Base-by-base conservation (phyloP, 2,888 invertebrate genomes). In the Celastrina argiolus region DNA sequence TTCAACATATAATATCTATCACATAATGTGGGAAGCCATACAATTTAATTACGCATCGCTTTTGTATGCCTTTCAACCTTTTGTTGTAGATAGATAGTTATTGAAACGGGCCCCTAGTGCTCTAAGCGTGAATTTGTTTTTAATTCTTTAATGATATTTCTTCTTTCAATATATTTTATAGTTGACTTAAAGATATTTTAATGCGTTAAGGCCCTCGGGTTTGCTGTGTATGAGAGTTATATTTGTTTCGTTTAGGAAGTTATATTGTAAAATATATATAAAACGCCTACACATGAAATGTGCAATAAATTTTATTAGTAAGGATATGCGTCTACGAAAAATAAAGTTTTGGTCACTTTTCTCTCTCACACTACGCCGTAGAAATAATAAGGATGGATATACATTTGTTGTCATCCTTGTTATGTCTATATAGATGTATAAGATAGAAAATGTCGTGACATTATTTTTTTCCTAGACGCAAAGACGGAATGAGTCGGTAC, bases 241-340 rank as follows among this genome's bases (percentile, higher is more conserved):
- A 51, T 51, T 22, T 14, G 22, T 51, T 51, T 26, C 51, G 12
- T 22, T 51, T 26, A 51, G 51, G 22, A 12, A 51, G 12, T 5
- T 26, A 18, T 45, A 18, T 26, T 18, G 12, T 22, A 18, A 45
- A 45, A 45, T 10, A 4, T 51, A 51, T 51, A 51, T 51, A 5
- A 26, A 51, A 14, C 10, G 36, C 36, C 36, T 22, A 22, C 51
- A 51, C 51, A 51, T 51, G 51, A 12, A 51, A 51, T 51, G 51
- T 51, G 51, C 51, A 51, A 51, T 51, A 51, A 22, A 22, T 51
- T 51, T 51, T 51, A 18, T 51, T 51, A 51, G 45, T 22, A 45
- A 51, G 14, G 51, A 12, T 10, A 45, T 10, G 45, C 14, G 22
- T 14, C 22, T 18, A 2, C 2, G 45, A 10, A 18, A 45, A 16